Percentiles rank a stretch among this genome's conserved stretches.
These are phyloP conservation scores for Monomorium pharaonis DNA, from an alignment of 1,140 invertebrate species.

Conservation along the genomic window DNA sequence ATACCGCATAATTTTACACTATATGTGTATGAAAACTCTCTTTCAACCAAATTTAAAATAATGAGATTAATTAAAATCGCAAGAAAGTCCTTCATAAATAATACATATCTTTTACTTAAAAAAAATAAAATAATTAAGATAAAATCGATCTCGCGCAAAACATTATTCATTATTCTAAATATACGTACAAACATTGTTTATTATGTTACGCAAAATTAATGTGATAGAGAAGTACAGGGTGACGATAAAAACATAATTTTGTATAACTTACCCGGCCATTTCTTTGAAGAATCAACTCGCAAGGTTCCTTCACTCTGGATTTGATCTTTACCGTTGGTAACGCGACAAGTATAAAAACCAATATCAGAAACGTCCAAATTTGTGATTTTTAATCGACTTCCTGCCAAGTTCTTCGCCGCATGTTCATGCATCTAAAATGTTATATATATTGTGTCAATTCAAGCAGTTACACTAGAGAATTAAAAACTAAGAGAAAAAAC, in stretches of 20 bases:
- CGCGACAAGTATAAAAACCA: constrained; percentile 90
- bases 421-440: constrained; percentile 72
- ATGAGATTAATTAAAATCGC: neutral
- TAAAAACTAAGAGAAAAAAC: neutral
- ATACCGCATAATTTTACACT: constrained; percentile 31
- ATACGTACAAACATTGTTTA: neutral
- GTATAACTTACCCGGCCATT: constrained; percentile 69
- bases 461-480: neutral
- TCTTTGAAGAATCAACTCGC: constrained; percentile 84
- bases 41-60: neutral
- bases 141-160: neutral
- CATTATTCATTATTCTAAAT: neutral
- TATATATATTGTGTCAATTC: neutral
- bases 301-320: constrained; percentile 88
- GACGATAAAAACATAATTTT: constrained; percentile 21
- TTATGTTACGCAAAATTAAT: constrained; percentile 3
- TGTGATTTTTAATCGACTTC: constrained; percentile 86
- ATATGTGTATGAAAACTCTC: constrained; percentile 1
- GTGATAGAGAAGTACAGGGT: neutral
- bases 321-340: constrained; percentile 86
- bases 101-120: neutral
- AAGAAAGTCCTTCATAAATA: neutral
- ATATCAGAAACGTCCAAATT: constrained; percentile 88
- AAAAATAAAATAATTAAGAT: neutral
- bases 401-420: constrained; percentile 73